phyloP scores from a whole-genome alignment of 2,888 invertebrate species.

The Eupithecia vulgata region DNA sequence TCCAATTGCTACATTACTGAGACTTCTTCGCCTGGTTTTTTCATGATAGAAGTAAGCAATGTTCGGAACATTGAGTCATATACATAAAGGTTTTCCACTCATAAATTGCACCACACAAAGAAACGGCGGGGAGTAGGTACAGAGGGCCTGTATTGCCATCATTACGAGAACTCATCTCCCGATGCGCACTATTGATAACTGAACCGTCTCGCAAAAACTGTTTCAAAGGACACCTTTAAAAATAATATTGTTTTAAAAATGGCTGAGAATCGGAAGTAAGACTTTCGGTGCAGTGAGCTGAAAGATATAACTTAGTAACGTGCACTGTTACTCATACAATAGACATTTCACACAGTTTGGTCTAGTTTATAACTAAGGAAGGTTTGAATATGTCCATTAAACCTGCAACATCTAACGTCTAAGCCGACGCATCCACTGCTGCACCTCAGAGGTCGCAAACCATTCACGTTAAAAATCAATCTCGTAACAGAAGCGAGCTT shows the following conservation, averaged over 20 bases:
- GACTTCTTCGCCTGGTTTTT: not conserved
- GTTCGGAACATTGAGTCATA: not conserved
- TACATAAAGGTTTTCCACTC: slow-evolving; percentile 18
- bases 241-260: slow-evolving; percentile 34
- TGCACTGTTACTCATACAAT: not conserved
- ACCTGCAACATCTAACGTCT: no score
- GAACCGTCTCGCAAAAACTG: slow-evolving; percentile 66
- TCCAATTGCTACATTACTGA: no score
- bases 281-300: slow-evolving; percentile 4
- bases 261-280: slow-evolving; percentile 5
- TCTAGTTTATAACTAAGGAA: not conserved
- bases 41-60: not conserved
- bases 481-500: not conserved
- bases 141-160: slow-evolving; percentile 73
- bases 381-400: not conserved
- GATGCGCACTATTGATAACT: slow-evolving; percentile 77
- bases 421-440: not conserved
- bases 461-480: not conserved
- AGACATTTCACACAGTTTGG: not conserved
- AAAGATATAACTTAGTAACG: not conserved
- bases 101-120: slow-evolving; percentile 44
- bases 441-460: not conserved
- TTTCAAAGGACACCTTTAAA: slow-evolving; percentile 43
- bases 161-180: slow-evolving; percentile 78
- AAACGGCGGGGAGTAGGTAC: slow-evolving; percentile 48